Evolutionary conservation across 2,888 invertebrate species (phyloP).

Genomic region (Hedychridium roseum): DNA sequence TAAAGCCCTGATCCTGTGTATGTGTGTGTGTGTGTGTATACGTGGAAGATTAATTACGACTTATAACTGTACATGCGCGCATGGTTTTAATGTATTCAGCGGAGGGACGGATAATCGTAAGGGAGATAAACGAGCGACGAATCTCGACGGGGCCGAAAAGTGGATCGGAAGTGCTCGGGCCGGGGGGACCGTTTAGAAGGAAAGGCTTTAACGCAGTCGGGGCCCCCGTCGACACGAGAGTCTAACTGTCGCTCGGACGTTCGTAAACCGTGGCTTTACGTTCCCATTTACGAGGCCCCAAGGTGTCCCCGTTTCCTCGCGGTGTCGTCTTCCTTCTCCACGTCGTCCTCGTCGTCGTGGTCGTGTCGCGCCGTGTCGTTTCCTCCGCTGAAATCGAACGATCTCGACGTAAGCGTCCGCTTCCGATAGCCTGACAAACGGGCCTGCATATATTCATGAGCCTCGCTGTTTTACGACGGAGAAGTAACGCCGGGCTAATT

Average conservation of each 20-base stretch:
- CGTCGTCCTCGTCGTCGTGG: no score
- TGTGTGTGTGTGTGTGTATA: neutral
- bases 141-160: conserved; percentile 20
- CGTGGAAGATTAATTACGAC: no score
- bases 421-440: conserved; percentile 21
- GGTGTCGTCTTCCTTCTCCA: no score
- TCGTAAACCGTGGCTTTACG: conserved; percentile 24
- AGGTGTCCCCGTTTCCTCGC: conserved; percentile 31
- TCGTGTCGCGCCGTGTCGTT: no score
- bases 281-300: conserved; percentile 31
- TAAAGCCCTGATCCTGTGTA: no score
- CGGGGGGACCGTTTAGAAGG: neutral
- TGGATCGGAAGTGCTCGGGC: conserved; percentile 32
- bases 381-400: conserved; percentile 23
- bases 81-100: neutral
- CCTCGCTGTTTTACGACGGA: conserved; percentile 9
- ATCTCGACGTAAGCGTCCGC: conserved; percentile 27
- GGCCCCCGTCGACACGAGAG: conserved; percentile 2
- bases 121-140: no score
- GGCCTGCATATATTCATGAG: conserved; percentile 25
- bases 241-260: conserved; percentile 27
- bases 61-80: no score
- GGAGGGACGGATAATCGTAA: no score
- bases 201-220: neutral
- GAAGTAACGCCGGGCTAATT: no score